Base-by-base conservation (phyloP, 2,888 invertebrate genomes). In the Crioceris asparagi region DNA sequence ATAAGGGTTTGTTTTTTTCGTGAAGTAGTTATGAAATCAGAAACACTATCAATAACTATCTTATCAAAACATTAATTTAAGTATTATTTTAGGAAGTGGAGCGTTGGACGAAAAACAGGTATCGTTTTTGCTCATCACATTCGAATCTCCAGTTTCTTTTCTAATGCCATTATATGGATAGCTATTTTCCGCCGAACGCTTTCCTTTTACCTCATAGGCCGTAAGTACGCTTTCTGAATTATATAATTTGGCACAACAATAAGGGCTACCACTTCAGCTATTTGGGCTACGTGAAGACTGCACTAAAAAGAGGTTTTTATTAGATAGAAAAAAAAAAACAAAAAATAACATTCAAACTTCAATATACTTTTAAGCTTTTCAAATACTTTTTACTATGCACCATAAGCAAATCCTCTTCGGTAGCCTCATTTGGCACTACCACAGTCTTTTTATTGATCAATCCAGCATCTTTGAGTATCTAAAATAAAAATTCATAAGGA, bases 381-480 rank as follows among this genome's bases (percentile, higher is more conserved):
- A 91, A 66, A 61, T 91, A 92, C 45, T 72, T 70, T 47, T 71
- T 69, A 1, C 80, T 74, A 56, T 92, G 91, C 11, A 86, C 85
- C 30, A 78, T 64, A n/a, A 78, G 60, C 17, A 91, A 65, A 53
- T 90, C 86, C 40, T 71, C 68, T 41, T 75, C 72, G 7, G 71
- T 70, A 1, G 85, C 83, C 68, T 86, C 84, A 21, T 65, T 59
- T 1, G 90, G 87, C 46, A 67, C 69, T 7, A 83, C 77, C 32
- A 81, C 65, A 27, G 70, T 70, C 6, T 75, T 71, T 36, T 75
- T 72, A 29, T 69, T 67, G 27, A 86, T 58, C 37, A 83, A 66
- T 3, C 74, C 68, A 12, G 71, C 73, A 17, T 73, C 74, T 64
- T 73, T 70, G 34, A 81, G 60, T 46, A 46, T 51, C 55, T 56